Evolutionary conservation across 2,797 vertebrate genomes (phyloP).

Genomic region (Eleutherodactylus coqui): DNA sequence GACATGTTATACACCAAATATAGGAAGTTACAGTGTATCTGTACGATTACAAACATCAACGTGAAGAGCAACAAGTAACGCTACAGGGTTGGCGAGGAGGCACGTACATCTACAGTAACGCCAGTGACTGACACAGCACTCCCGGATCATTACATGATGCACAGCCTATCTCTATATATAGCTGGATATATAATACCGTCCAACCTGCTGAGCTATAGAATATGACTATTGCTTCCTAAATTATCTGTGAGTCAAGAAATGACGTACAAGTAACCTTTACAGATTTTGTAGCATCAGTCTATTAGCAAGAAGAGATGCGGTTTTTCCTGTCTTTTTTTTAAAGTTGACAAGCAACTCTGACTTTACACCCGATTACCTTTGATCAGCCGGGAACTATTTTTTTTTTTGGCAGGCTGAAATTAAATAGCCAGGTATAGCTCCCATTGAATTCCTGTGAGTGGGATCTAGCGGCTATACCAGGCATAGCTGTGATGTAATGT

Average conservation of each 20-base stretch:
- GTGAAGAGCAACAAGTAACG: background rate
- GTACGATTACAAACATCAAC: background rate
- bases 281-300: background rate
- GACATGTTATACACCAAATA: background rate
- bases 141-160: background rate
- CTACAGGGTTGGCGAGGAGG: background rate
- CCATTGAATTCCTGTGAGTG: too few relatives aligned
- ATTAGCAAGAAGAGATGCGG: too few relatives aligned
- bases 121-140: background rate
- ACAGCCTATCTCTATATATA: background rate
- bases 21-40: background rate
- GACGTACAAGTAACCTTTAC: background rate
- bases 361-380: too few relatives aligned
- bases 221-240: background rate
- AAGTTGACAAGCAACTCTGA: too few relatives aligned
- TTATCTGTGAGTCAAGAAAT: background rate
- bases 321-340: too few relatives aligned
- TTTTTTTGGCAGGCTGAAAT: too few relatives aligned
- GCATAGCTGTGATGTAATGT: too few relatives aligned
- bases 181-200: background rate
- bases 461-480: too few relatives aligned
- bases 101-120: background rate
- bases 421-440: too few relatives aligned
- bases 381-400: too few relatives aligned
- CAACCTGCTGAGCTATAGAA: background rate